phyloP scores from a whole-genome alignment of 2,113 vertebrate species.

The Kryptolebias marmoratus region DNA sequence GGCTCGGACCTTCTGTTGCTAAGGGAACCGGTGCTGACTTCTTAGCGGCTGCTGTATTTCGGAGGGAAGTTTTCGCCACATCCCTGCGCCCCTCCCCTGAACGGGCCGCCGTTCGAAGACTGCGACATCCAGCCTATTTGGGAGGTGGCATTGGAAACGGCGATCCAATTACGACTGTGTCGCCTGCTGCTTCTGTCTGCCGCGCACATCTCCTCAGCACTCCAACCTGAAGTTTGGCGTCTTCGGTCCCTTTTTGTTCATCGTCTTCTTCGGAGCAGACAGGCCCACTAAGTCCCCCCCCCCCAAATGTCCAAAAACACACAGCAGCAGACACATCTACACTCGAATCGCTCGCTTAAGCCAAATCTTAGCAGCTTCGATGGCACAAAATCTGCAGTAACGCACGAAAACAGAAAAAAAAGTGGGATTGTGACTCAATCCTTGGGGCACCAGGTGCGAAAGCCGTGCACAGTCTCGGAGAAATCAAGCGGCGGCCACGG shows the following conservation, averaged over 20 bases:
- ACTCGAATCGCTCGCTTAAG: slow-evolving; percentile 9
- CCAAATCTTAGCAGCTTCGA: background rate
- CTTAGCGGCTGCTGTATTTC: slow-evolving; percentile 4
- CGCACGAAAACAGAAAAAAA: background rate
- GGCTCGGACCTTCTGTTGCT: slow-evolving; percentile 54
- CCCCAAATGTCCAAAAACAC: background rate
- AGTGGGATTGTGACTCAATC: slow-evolving; percentile 15
- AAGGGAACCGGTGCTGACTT: slow-evolving; percentile 52
- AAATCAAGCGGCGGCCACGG: slow-evolving; percentile 39
- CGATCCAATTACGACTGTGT: slow-evolving; percentile 57
- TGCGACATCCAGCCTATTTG: slow-evolving; percentile 1
- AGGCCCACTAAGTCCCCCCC: background rate
- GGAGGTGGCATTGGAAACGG: slow-evolving; percentile 37
- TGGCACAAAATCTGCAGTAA: background rate
- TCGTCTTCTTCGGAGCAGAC: background rate
- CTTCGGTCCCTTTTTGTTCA: slow-evolving; percentile 14
- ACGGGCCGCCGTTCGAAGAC: background rate
- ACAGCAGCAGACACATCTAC: slow-evolving; percentile 4
- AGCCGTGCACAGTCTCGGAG: slow-evolving; percentile 31
- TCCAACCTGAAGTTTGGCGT: slow-evolving; percentile 26
- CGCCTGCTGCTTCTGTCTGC: slow-evolving; percentile 40
- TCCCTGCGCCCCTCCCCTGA: slow-evolving; percentile 5
- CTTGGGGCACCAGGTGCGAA: slow-evolving; percentile 39
- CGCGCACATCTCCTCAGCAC: slow-evolving; percentile 24
- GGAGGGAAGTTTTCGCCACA: slow-evolving; percentile 14